Evolutionary conservation across 1,140 invertebrate species (phyloP), one percentile per base, ranked within the genome.

Genomic region (Caenorhabditis tropicalis): DNA sequence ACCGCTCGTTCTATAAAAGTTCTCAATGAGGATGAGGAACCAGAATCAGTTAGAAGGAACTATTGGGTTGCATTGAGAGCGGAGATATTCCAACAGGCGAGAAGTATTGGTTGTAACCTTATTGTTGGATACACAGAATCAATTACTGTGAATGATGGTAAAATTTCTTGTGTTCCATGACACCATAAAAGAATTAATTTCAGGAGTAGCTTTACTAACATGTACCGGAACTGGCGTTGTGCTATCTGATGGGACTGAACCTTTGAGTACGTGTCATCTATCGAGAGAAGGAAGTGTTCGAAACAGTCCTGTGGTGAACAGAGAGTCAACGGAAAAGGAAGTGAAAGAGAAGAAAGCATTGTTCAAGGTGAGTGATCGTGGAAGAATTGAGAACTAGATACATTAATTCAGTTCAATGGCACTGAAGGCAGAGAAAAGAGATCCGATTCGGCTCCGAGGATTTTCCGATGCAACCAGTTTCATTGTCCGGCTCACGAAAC

Each of bases 51-150:
- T 9, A 36, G 82, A 0, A 33, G 43, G n/a, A 74, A 12, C 15
- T 81, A 56, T 33, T 83, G 82, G 82, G 56, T 49, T 2, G 48
- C 56, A 15, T 43, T 83, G 29, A 31, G 83, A 29, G 31, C 74
- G 0, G 83, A 85, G 36, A 51, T 85, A 31, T 58, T 80, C 21
- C 83, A 85, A 48, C 83, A 85, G 43, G 74, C 74, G 4, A 33
- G 21, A 31, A 80, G 48, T 36, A 24, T 85, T 27, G 83, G 83
- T 9, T 85, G 83, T 39, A 79, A 85, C 39, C 24, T 81, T 6
- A 43, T 85, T 29, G 43, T 85, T 48, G 83, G 74, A 31, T 85
- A 85, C 53, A 46, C 53, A 80, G 83, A 85, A 79, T 33, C 81
- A 4, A 43, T 85, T 4, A 49, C 16, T 21, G 79, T 85, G 19